These are phyloP conservation scores for Rhynchophorus ferrugineus DNA, from an alignment of 1,140 invertebrate genomes.

Conservation along the genomic window DNA sequence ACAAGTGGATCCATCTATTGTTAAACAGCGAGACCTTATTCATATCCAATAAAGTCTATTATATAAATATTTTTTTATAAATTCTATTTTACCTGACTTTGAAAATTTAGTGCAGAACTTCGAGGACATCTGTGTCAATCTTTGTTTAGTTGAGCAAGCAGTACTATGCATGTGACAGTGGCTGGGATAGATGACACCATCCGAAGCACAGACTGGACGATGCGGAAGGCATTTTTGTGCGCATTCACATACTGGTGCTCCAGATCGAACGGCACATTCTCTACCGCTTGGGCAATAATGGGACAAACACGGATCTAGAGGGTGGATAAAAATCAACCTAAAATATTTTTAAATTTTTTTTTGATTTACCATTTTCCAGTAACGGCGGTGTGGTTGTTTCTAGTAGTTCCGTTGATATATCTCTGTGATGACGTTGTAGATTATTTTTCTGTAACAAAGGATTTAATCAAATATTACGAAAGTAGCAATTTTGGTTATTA, in stretches of 20 bases:
- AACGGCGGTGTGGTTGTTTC: background rate
- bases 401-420: background rate
- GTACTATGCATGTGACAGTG: constrained; percentile 69
- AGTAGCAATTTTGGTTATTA: background rate
- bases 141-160: constrained; percentile 53
- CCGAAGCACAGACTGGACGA: constrained; percentile 65
- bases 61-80: no score
- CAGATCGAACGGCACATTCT: constrained; percentile 53
- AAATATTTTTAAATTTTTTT: background rate
- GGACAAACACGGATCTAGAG: constrained; percentile 55
- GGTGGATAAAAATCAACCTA: background rate
- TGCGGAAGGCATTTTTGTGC: constrained; percentile 49
- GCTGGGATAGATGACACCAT: constrained; percentile 64
- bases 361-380: background rate
- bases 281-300: constrained; percentile 62
- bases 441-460: background rate
- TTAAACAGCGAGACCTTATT: no score
- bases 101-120: constrained; percentile 45
- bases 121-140: constrained; percentile 51
- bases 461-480: no score
- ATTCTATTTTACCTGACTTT: no score
- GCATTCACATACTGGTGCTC: constrained; percentile 56
- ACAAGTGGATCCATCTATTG: no score
- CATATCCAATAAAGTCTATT: no score
- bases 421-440: no score